Conservation (phyloP, 1,140 invertebrate species). For the Papilio xuthus region DNA sequence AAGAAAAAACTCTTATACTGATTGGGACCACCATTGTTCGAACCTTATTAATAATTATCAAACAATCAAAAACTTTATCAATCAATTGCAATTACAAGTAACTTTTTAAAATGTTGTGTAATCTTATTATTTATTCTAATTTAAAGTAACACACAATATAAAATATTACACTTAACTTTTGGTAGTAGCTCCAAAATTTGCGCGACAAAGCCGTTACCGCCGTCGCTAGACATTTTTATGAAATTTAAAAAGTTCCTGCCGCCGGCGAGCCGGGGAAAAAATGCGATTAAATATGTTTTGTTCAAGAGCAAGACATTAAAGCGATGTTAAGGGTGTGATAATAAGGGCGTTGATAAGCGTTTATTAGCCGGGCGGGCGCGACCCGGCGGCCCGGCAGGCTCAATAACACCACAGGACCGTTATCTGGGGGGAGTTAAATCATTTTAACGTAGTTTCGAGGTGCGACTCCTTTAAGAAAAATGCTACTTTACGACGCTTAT, state of each 20-base stretch:
- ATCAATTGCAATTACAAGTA: not conserved
- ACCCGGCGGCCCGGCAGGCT: constrained; percentile 56
- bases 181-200: constrained; percentile 5
- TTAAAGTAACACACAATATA: constrained; percentile 1
- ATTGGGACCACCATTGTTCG: too few relatives aligned
- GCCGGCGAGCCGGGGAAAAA: constrained; percentile 59
- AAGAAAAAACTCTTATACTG: too few relatives aligned
- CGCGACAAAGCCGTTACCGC: constrained; percentile 39
- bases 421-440: constrained; percentile 79
- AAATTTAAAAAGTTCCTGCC: constrained; percentile 77
- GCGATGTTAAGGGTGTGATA: constrained; percentile 81
- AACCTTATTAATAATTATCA: not conserved
- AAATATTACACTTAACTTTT: constrained; percentile 14
- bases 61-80: not conserved
- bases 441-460: constrained; percentile 77
- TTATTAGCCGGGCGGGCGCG: constrained; percentile 73
- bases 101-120: not conserved
- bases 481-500: constrained; percentile 64
- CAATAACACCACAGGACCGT: constrained; percentile 68
- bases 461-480: constrained; percentile 72
- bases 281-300: constrained; percentile 82
- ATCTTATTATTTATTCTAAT: not conserved
- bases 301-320: constrained; percentile 81
- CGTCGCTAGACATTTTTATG: constrained; percentile 55
- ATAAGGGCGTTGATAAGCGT: constrained; percentile 80